Evolutionary conservation across 2,797 vertebrate genomes (phyloP).

Genomic region (Lagocephalus sceleratus): DNA sequence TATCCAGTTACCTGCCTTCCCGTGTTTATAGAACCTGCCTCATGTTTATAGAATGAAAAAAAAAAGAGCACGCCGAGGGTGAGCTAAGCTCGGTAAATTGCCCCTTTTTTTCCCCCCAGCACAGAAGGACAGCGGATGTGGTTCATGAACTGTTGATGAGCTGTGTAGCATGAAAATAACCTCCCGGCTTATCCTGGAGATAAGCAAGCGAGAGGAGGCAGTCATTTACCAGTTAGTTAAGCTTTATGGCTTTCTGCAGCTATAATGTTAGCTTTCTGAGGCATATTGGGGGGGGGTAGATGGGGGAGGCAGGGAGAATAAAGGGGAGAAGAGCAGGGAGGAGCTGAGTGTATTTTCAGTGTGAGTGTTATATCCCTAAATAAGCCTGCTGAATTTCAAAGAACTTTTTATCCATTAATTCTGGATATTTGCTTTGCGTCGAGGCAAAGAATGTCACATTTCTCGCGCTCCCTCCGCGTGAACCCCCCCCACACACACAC

Average conservation of each 20-base stretch:
- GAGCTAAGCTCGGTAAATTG: slow-evolving; percentile 24
- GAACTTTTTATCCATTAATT: not conserved
- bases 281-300: slow-evolving; percentile 6
- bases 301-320: slow-evolving; percentile 32
- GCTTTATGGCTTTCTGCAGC: slow-evolving; percentile 47
- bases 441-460: no score
- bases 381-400: slow-evolving; percentile 16
- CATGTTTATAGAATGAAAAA: slow-evolving; percentile 15
- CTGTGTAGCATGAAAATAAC: slow-evolving; percentile 51
- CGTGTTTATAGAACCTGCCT: no score
- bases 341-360: slow-evolving; percentile 52
- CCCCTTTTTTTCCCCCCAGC: slow-evolving; percentile 18
- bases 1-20: not conserved
- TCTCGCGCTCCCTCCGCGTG: no score
- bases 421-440: not conserved
- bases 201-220: slow-evolving; percentile 44
- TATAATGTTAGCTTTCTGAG: slow-evolving; percentile 26
- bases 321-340: slow-evolving; percentile 32
- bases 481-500: no score
- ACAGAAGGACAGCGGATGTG: slow-evolving; percentile 27
- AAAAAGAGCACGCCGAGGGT: slow-evolving; percentile 8
- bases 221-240: slow-evolving; percentile 61
- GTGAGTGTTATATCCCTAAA: slow-evolving; percentile 37
- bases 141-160: slow-evolving; percentile 47
- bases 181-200: slow-evolving; percentile 51